Conservation (phyloP, 2,113 vertebrate species). For the Dissostichus mawsoni region DNA sequence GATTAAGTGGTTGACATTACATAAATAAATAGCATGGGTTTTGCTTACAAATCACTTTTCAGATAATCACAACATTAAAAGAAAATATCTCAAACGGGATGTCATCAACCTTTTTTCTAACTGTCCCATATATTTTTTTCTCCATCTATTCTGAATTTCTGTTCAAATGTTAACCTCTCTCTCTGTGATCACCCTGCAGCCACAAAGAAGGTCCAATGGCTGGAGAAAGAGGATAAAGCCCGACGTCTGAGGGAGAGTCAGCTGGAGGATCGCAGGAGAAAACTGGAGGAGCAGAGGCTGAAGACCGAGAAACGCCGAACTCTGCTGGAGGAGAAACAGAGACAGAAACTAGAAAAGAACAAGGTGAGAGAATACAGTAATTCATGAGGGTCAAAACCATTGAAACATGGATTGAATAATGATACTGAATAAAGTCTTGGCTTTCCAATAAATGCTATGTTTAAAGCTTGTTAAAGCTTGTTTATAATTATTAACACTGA, state of each 20-base stretch:
- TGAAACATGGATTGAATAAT: background rate
- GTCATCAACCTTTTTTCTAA: background rate
- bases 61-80: background rate
- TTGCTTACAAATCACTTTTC: background rate
- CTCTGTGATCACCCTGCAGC: slow-evolving; percentile 77
- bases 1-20: no score
- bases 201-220: slow-evolving; percentile 93
- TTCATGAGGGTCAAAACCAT: background rate
- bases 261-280: slow-evolving; percentile 91
- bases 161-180: background rate
- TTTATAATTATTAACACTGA: background rate
- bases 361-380: slow-evolving; percentile 84
- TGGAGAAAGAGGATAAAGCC: slow-evolving; percentile 96
- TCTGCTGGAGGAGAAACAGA: slow-evolving; percentile 92
- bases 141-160: background rate
- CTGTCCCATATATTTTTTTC: background rate
- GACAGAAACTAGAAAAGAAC: slow-evolving; percentile 95
- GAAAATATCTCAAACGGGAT: background rate
- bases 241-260: slow-evolving; percentile 91
- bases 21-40: background rate
- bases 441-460: no score
- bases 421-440: background rate
- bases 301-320: slow-evolving; percentile 90
- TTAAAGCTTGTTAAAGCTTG: background rate
- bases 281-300: slow-evolving; percentile 93